phyloP scores from a whole-genome alignment of 2,797 vertebrate species.

The Ceryle rudis region DNA sequence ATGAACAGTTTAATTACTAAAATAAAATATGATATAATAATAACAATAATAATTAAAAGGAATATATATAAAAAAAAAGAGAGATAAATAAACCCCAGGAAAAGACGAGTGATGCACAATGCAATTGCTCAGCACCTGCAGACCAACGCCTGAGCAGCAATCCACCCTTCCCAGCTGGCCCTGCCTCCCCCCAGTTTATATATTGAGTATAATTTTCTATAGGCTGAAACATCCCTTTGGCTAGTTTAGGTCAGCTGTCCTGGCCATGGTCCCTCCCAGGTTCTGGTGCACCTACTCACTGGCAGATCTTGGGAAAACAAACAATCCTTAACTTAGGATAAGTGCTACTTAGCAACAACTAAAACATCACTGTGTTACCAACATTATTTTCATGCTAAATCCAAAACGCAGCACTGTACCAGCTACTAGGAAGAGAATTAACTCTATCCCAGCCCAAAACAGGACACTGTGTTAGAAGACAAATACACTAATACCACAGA shows the following conservation, averaged over 20 bases:
- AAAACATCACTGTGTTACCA: too few relatives aligned
- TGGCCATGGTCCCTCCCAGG: too few relatives aligned
- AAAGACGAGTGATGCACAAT: background rate
- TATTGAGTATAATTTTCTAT: too few relatives aligned
- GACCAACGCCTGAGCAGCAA: background rate
- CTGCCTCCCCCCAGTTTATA: too few relatives aligned
- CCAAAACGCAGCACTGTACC: background rate
- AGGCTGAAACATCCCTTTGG: too few relatives aligned
- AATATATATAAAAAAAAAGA: background rate
- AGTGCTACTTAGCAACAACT: background rate
- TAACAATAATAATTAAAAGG: background rate
- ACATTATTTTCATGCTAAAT: background rate
- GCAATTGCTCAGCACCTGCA: background rate
- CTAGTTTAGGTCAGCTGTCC: too few relatives aligned
- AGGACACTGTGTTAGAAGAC: background rate
- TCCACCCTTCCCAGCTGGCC: too few relatives aligned
- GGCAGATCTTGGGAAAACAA: too few relatives aligned
- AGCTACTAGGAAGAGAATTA: background rate
- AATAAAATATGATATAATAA: background rate
- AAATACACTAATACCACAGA: conserved; percentile 28
- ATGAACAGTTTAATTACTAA: background rate
- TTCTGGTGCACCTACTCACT: too few relatives aligned
- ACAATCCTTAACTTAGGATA: background rate
- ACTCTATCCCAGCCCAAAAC: background rate
- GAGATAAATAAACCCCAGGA: background rate